A percentile compares a stretch with the other conserved stretches of the same genome.
Evolutionary conservation across 2,888 invertebrate genomes (phyloP).

Genomic region (Scaptomyza parva): DNA sequence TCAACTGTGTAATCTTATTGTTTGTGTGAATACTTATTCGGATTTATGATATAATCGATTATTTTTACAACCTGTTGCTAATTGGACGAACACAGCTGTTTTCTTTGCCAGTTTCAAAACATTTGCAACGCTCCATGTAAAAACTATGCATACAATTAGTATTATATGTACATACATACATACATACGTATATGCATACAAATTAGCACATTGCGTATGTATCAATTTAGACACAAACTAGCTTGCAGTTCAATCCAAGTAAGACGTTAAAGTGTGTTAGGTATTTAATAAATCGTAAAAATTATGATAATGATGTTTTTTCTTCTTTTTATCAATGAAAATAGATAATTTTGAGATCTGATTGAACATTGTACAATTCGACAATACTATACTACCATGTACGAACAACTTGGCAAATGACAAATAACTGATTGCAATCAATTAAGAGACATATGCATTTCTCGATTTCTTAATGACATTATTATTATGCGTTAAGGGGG

Average conservation of each 20-base stretch:
- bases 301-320: background rate
- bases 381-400: background rate
- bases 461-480: slow-evolving; percentile 27
- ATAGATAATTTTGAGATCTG: background rate
- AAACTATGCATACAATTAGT: background rate
- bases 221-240: background rate
- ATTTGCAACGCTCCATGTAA: background rate
- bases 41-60: slow-evolving; percentile 35
- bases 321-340: background rate
- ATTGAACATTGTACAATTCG: background rate
- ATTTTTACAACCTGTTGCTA: slow-evolving; percentile 47
- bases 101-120: background rate
- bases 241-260: background rate
- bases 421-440: slow-evolving; percentile 11
- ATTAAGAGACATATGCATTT: slow-evolving; percentile 2
- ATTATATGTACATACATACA: too few relatives aligned
- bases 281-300: background rate
- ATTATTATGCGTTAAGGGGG: slow-evolving; percentile 4
- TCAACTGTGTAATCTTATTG: slow-evolving; percentile 35
- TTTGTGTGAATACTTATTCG: slow-evolving; percentile 29
- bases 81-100: slow-evolving; percentile 34
- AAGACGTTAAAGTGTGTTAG: background rate
- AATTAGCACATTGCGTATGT: background rate
- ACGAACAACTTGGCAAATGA: background rate
- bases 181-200: background rate